phyloP scores from a whole-genome alignment of 1,140 invertebrate genomes.

The Drosophila repletoides region DNA sequence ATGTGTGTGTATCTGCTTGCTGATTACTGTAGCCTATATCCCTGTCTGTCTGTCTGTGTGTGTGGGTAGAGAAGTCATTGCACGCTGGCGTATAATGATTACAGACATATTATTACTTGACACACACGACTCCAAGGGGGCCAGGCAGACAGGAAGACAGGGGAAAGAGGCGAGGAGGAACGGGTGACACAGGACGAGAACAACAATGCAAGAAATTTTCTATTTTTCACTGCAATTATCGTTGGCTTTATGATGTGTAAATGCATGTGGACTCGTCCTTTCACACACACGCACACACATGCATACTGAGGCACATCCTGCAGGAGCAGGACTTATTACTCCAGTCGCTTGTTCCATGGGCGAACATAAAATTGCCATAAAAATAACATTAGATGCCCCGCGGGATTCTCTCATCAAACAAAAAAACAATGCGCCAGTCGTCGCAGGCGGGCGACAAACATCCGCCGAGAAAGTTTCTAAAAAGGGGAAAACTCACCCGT shows the following conservation, averaged over 20 bases:
- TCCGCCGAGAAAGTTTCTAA: conserved; percentile 25
- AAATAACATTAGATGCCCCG: conserved; percentile 54
- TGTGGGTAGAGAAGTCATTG: conserved; percentile 43
- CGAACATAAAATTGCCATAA: conserved; percentile 45
- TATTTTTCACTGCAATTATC: conserved; percentile 46
- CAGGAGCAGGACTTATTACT: conserved; percentile 23
- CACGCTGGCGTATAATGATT: conserved; percentile 53
- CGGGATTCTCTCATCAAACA: conserved; percentile 36
- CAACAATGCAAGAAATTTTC: conserved; percentile 42
- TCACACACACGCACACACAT: conserved; percentile 5
- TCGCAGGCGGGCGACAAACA: conserved; percentile 21
- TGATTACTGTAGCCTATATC: conserved; percentile 24
- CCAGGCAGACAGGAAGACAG: background rate
- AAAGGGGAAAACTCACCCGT: background rate
- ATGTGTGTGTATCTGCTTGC: conserved; percentile 9
- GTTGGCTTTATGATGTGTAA: conserved; percentile 50
- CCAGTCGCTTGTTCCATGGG: background rate
- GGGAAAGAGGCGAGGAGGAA: background rate
- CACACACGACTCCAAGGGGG: conserved; percentile 28
- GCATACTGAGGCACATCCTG: no score
- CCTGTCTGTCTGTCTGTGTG: background rate
- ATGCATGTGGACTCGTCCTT: conserved; percentile 33
- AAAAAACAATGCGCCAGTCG: conserved; percentile 31
- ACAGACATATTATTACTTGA: conserved; percentile 52
- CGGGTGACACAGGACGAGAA: conserved; percentile 1